A percentile compares a stretch with the other conserved stretches of the same genome.
phyloP scores from a whole-genome alignment of 2,797 vertebrate species.

The Nasua narica region DNA sequence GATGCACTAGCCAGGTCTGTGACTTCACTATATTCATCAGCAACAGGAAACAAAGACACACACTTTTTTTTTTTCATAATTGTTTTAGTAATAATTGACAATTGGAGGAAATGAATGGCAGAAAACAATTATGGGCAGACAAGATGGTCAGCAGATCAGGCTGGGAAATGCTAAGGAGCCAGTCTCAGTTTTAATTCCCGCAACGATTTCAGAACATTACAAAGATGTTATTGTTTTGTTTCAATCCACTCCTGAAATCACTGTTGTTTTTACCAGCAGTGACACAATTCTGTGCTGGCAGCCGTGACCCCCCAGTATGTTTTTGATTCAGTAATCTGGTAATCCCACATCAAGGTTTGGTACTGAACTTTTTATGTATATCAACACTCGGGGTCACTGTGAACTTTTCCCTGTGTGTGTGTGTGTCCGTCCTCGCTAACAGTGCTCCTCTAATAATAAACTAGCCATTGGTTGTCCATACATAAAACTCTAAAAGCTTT shows the following conservation, averaged over 20 bases:
- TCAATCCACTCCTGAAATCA: conserved; percentile 39
- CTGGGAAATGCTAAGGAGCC: conserved; percentile 40
- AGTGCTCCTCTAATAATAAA: not conserved
- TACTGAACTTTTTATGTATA: not conserved
- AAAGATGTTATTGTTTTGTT: conserved; percentile 51
- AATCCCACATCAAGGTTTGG: not conserved
- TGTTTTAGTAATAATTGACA: conserved; percentile 79
- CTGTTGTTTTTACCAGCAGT: conserved; percentile 45
- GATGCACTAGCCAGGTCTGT: conserved; percentile 56
- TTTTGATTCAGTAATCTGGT: conserved; percentile 43
- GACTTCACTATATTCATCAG: conserved; percentile 70
- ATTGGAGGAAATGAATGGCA: conserved; percentile 78
- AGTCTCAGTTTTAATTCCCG: not conserved
- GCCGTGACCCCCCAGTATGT: not conserved
- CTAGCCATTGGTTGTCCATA: not conserved
- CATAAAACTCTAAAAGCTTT: not conserved
- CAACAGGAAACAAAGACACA: conserved; percentile 73
- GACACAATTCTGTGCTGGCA: conserved; percentile 52
- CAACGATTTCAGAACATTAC: not conserved
- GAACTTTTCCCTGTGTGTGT: not conserved
- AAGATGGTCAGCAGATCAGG: conserved; percentile 67
- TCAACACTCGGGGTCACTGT: not conserved
- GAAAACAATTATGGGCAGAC: conserved; percentile 72
- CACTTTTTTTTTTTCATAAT: conserved; percentile 58
- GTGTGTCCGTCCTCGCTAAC: not conserved